Evolutionary conservation across 2,888 invertebrate species (phyloP).

Genomic region (Sinelater perroti): DNA sequence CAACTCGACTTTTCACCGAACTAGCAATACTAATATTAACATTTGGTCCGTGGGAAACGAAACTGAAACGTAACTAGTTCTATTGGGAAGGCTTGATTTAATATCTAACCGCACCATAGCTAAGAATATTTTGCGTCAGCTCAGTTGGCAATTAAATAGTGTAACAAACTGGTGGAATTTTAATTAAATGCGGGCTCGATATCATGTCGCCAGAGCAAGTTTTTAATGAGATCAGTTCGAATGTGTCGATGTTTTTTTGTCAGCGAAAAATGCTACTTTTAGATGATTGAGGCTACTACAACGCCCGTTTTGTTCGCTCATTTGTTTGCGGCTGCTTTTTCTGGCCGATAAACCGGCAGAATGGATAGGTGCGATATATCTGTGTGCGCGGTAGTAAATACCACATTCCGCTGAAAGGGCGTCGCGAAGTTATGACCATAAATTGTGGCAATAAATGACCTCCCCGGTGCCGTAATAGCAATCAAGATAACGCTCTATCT

Average conservation of each 20-base stretch:
- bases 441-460: slow-evolving; percentile 8
- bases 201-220: neutral
- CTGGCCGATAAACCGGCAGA: too few relatives aligned
- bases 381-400: slow-evolving; percentile 4
- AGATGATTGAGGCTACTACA: too few relatives aligned
- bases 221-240: slow-evolving; percentile 2
- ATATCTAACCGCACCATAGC: too few relatives aligned
- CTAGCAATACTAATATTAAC: too few relatives aligned
- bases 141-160: slow-evolving; percentile 13
- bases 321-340: too few relatives aligned
- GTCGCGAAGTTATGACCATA: slow-evolving; percentile 7
- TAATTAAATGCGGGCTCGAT: slow-evolving; percentile 3
- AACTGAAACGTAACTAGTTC: too few relatives aligned
- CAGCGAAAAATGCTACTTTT: too few relatives aligned
- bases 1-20: too few relatives aligned
- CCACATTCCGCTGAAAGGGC: slow-evolving; percentile 13
- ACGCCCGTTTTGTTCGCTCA: too few relatives aligned
- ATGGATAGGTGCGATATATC: slow-evolving; percentile 13
- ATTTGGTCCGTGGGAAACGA: too few relatives aligned
- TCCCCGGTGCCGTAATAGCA: slow-evolving; percentile 3
- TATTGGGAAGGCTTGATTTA: too few relatives aligned
- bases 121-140: too few relatives aligned
- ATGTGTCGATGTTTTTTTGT: neutral
- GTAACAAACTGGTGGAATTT: slow-evolving; percentile 11
- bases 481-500: slow-evolving; percentile 18